Evolutionary conservation across 2,113 vertebrate species (phyloP).

Genomic region (Elephas maximus): DNA sequence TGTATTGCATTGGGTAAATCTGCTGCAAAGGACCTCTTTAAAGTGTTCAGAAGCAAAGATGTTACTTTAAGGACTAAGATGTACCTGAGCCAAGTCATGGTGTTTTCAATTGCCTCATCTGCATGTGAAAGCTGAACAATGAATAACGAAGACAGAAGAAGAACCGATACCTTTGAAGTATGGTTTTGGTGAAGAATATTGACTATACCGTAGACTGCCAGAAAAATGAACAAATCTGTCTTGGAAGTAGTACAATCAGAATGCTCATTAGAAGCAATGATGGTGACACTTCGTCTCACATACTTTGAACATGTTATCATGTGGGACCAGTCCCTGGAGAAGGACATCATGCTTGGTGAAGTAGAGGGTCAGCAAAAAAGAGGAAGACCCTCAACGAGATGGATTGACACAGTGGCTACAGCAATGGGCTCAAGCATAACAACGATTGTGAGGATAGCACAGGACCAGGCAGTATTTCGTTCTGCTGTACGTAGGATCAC

Average conservation of each 20-base stretch:
- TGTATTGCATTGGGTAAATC: too few species aligned
- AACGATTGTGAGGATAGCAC: not conserved
- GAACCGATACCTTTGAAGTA: not conserved
- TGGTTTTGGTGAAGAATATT: not conserved
- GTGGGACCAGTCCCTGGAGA: not conserved
- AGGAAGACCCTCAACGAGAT: not conserved
- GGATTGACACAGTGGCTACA: not conserved
- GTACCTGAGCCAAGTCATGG: too few species aligned
- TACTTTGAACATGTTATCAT: not conserved
- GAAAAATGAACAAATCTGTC: not conserved
- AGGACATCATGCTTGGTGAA: too few species aligned
- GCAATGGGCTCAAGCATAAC: not conserved
- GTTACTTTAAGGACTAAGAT: too few species aligned
- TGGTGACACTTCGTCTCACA: not conserved
- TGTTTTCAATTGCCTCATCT: too few species aligned
- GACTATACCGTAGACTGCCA: not conserved
- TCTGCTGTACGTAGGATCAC: not conserved
- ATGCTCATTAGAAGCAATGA: not conserved
- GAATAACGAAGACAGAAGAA: not conserved
- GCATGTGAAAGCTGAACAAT: not conserved
- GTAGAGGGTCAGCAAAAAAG: not conserved
- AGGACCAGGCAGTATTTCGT: not conserved
- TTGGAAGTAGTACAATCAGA: not conserved
- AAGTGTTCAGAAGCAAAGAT: too few species aligned
- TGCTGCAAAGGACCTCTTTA: too few species aligned